Evolutionary conservation across 37 sponge, comb jelly and placozoan species (phyloP).

Genomic region (Beroe forskalii): DNA sequence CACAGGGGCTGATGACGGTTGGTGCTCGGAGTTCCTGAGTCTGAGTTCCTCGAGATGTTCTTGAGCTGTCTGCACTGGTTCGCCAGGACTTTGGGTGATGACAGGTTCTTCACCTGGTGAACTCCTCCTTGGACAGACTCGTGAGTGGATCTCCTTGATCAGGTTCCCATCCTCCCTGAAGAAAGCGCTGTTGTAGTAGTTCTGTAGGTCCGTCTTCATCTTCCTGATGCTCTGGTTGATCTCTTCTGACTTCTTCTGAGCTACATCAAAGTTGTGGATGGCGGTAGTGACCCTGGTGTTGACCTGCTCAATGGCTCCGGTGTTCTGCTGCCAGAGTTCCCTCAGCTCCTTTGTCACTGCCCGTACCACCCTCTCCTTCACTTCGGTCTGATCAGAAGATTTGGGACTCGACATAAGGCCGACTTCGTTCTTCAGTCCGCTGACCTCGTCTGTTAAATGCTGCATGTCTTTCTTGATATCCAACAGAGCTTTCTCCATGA

Average conservation of each 20-base stretch:
- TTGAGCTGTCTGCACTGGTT: background rate
- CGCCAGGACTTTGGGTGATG: background rate
- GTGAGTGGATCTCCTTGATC: background rate
- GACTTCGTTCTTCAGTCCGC: background rate
- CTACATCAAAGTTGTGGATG: background rate
- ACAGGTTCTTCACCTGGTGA: background rate
- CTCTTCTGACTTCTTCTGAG: background rate
- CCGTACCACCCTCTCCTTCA: background rate
- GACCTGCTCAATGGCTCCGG: background rate
- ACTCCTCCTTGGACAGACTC: background rate
- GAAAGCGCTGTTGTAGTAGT: slow-evolving; percentile 11
- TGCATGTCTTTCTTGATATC: background rate
- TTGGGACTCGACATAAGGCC: background rate
- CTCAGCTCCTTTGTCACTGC: background rate
- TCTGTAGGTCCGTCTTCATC: background rate
- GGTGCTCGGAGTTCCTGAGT: background rate
- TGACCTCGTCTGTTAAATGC: background rate
- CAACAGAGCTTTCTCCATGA: background rate
- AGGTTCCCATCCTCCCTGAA: background rate
- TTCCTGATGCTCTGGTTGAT: background rate
- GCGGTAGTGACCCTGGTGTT: background rate
- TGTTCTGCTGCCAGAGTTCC: background rate
- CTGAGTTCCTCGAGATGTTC: background rate
- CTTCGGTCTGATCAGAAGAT: background rate
- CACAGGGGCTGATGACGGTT: background rate